These are phyloP conservation scores for Sebastes matsubarae DNA, from an alignment of 2,797 vertebrate species.

Conservation along the genomic window DNA sequence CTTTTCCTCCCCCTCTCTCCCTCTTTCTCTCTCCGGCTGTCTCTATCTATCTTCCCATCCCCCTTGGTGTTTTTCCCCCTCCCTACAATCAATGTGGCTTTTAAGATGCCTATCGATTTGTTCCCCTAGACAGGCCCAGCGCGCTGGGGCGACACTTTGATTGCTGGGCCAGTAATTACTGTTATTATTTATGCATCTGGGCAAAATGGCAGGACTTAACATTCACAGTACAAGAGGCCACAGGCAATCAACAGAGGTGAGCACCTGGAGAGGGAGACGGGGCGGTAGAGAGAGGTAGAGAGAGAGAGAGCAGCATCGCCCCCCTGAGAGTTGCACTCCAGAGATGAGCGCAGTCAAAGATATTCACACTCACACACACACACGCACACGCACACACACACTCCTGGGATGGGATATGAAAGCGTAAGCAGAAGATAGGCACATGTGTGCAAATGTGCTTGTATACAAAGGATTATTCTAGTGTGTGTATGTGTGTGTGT, in stretches of 20 bases:
- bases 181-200: conserved; percentile 92
- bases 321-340: conserved; percentile 70
- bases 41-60: conserved; percentile 84
- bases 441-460: conserved; percentile 55
- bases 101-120: conserved; percentile 90
- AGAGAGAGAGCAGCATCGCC: conserved; percentile 23
- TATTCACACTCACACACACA: conserved; percentile 64
- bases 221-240: conserved; percentile 88
- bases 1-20: conserved; percentile 52
- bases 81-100: conserved; percentile 89
- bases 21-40: conserved; percentile 73
- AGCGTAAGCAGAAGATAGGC: conserved; percentile 47
- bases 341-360: conserved; percentile 72
- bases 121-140: conserved; percentile 85
- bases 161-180: conserved; percentile 90
- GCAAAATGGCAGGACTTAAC: conserved; percentile 90
- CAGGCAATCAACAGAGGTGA: conserved; percentile 87
- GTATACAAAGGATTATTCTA: conserved; percentile 54
- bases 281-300: conserved; percentile 40
- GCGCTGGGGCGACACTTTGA: conserved; percentile 87
- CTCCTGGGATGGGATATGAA: conserved; percentile 59
- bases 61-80: conserved; percentile 82
- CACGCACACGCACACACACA: conserved; percentile 7
- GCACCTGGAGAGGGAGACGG: conserved; percentile 80
- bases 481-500: neutral